phyloP scores from a whole-genome alignment of 2,888 invertebrate genomes.

The Phlogophora meticulosa region DNA sequence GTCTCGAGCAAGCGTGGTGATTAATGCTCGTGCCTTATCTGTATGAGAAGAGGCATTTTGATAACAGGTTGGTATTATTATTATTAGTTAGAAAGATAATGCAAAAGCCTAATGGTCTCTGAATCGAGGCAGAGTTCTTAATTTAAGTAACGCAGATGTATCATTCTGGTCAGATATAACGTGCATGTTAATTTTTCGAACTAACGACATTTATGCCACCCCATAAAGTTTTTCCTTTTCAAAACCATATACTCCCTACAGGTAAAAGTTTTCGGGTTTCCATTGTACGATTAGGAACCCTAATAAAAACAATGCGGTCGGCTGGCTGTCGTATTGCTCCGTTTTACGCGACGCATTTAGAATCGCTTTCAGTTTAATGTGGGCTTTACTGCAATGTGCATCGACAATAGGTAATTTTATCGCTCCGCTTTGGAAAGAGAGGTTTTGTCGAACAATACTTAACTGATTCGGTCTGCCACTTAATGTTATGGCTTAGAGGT shows the following conservation, averaged over 20 bases:
- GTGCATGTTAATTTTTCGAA: not conserved
- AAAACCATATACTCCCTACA: not conserved
- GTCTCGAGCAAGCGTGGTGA: too few species aligned
- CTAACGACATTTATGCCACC: not conserved
- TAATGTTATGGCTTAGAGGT: constrained; percentile 54
- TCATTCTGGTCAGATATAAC: not conserved
- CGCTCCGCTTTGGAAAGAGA: constrained; percentile 73
- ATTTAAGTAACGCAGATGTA: too few species aligned
- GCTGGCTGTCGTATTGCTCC: constrained; percentile 67
- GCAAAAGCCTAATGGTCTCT: too few species aligned
- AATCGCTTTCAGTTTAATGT: constrained; percentile 86
- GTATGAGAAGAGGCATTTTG: too few species aligned
- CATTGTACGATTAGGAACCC: constrained; percentile 15
- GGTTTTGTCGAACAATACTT: constrained; percentile 72
- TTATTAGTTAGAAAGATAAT: not conserved
- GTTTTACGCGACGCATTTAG: constrained; percentile 82
- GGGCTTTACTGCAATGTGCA: constrained; percentile 78
- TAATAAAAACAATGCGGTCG: constrained; percentile 66
- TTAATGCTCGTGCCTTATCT: too few species aligned
- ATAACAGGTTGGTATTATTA: too few species aligned
- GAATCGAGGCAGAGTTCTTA: too few species aligned
- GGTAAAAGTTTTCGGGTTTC: not conserved
- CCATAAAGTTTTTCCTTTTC: not conserved
- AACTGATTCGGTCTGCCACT: constrained; percentile 66
- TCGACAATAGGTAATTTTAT: constrained; percentile 87